These are phyloP conservation scores for Dendrolimus kikuchii DNA, from an alignment of 1,140 invertebrate species.

Conservation along the genomic window DNA sequence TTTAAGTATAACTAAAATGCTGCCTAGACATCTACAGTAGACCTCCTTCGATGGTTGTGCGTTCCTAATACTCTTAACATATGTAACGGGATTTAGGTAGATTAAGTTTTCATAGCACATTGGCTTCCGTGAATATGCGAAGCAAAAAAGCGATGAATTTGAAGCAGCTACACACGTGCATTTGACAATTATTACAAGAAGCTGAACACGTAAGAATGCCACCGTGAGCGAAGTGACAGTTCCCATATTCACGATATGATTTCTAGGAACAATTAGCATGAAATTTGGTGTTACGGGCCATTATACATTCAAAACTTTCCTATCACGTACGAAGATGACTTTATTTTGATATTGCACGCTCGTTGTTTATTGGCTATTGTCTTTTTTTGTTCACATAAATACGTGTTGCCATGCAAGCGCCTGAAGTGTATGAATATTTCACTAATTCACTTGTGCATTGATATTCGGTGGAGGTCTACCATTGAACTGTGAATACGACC, in stretches of 20 bases:
- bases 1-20: slow-evolving; percentile 1
- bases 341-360: slow-evolving; percentile 63
- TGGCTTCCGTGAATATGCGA: too few species aligned
- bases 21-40: too few species aligned
- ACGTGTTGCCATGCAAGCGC: slow-evolving; percentile 49
- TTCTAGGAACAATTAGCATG: slow-evolving; percentile 42
- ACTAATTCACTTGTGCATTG: slow-evolving; percentile 4
- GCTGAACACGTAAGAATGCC: slow-evolving; percentile 11
- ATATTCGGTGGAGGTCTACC: not conserved
- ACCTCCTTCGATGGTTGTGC: too few species aligned
- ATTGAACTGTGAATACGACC: too few species aligned
- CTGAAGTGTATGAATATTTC: slow-evolving; percentile 9
- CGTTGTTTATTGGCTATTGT: slow-evolving; percentile 59
- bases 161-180: too few species aligned
- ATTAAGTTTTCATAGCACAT: too few species aligned
- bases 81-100: too few species aligned
- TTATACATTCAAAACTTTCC: slow-evolving; percentile 27
- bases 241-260: slow-evolving; percentile 38
- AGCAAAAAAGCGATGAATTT: too few species aligned
- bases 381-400: slow-evolving; percentile 27
- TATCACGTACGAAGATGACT: slow-evolving; percentile 60
- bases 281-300: slow-evolving; percentile 14
- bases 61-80: too few species aligned
- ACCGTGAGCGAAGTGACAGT: slow-evolving; percentile 10
- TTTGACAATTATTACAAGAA: not conserved